Evolutionary conservation across 92 coral and sea anemone species (phyloP).

Genomic region (Hydrozoanthus gracilis): DNA sequence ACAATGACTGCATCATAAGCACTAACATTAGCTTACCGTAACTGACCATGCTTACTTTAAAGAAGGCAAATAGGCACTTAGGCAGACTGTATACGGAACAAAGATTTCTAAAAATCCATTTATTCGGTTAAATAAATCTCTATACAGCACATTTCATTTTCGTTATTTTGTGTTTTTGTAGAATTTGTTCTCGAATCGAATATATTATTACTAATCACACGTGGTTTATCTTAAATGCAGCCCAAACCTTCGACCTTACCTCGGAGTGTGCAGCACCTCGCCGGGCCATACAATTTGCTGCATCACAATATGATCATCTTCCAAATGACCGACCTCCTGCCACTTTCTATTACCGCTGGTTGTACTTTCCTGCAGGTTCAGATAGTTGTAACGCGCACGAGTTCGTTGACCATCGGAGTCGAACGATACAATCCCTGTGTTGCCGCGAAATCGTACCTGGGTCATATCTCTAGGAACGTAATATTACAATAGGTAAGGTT

Average conservation of each 20-base stretch:
- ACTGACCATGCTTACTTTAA: too few species aligned
- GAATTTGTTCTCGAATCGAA: too few species aligned
- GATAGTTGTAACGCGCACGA: conserved; percentile 62
- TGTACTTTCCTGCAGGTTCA: conserved; percentile 53
- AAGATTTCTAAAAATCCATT: too few species aligned
- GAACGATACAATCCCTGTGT: conserved; percentile 64
- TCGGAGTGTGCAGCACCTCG: conserved; percentile 70
- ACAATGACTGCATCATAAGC: not conserved
- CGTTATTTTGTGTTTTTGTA: too few species aligned
- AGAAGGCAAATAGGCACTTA: too few species aligned
- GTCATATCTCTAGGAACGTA: conserved; percentile 35
- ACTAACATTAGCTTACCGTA: not conserved
- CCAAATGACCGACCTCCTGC: conserved; percentile 65
- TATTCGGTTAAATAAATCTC: too few species aligned
- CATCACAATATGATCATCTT: conserved; percentile 54
- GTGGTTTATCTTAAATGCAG: too few species aligned
- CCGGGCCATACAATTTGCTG: conserved; percentile 80
- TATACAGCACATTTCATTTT: too few species aligned
- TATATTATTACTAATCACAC: too few species aligned
- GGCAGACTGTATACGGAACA: too few species aligned
- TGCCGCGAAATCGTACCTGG: conserved; percentile 24
- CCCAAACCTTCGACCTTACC: not conserved
- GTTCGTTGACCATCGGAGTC: conserved; percentile 58
- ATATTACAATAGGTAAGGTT: not conserved
- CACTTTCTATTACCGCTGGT: conserved; percentile 33